Base-by-base conservation (phyloP, 2,888 invertebrate genomes). In the Nesidiocoris tenuis region DNA sequence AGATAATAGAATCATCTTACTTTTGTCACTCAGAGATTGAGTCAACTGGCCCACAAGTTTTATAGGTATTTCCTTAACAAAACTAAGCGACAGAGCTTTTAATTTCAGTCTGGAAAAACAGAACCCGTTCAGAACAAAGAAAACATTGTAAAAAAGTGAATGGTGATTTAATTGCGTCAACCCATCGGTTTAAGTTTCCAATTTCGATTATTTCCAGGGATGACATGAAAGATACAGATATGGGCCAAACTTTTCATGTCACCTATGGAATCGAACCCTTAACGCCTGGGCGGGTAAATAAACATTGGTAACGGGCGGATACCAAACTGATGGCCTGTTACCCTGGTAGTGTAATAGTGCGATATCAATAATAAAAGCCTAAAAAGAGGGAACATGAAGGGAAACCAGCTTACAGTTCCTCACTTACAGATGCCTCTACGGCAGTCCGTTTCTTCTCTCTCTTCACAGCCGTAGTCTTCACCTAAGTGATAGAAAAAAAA, bases 361-460 rank as follows among this genome's bases (percentile, higher is more conserved):
- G 17, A 59, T 5, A 61, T 61, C 22, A 61, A 61, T 19, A 61
- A 19, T 19, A n/a, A n/a, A n/a, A n/a, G n/a, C n/a, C n/a, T n/a
- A n/a, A n/a, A n/a, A n/a, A n/a, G n/a, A n/a, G n/a, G n/a, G n/a
- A n/a, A 39, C 39, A 39, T 39, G 39, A 39, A 3, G 12, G 12
- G 12, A 39, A 39, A 12, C 65, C 5, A 12, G 21, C 68, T 70
- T 70, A 70, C 68, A 70, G 57, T 70, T 70, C 68, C 21, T 70
- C 68, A 70, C 68, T 70, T 70, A 70, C 68, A 57, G 68, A 55
- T 23, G 68, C 57, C 57, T 56, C 39, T 3, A 39, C 12, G 3
- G 39, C 12, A 7, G 39, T 12, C 5, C 3, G 39, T 39, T 39
- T 39, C 5, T 39, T 39, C 39, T 39, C 39, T 39, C 39, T 12